These are phyloP conservation scores for Lagopus muta DNA, from an alignment of 2,113 vertebrate genomes.

Conservation along the genomic window DNA sequence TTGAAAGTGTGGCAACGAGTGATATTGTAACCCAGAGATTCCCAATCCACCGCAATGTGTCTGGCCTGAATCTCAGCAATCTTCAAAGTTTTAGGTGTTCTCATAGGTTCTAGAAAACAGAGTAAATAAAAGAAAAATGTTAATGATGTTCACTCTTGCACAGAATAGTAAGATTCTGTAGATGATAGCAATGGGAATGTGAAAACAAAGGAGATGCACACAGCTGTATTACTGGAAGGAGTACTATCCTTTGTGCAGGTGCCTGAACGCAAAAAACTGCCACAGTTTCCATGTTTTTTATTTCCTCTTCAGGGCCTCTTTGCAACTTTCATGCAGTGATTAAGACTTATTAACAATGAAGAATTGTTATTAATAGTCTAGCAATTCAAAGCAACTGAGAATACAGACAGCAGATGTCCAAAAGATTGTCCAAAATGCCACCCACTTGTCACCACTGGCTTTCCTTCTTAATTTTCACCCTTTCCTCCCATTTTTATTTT, in stretches of 20 bases:
- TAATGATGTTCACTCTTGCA: not conserved
- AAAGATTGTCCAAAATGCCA: slow-evolving; percentile 52
- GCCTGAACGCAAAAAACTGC: not conserved
- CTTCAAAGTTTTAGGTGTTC: slow-evolving; percentile 95
- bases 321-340: not conserved
- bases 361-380: slow-evolving; percentile 34
- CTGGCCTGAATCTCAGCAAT: slow-evolving; percentile 95
- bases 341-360: slow-evolving; percentile 23
- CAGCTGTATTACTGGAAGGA: not conserved
- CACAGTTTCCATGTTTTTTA: not conserved
- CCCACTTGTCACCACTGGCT: slow-evolving; percentile 26
- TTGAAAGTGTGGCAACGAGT: slow-evolving; percentile 99
- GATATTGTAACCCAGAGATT: slow-evolving; percentile 98
- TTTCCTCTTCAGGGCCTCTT: not conserved
- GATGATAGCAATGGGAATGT: not conserved
- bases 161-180: not conserved
- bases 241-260: not conserved
- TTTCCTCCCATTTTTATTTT: slow-evolving; percentile 6
- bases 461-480: not conserved
- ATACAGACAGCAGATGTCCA: slow-evolving; percentile 38
- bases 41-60: slow-evolving; percentile 96
- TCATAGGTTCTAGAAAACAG: slow-evolving; percentile 90
- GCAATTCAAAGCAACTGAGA: slow-evolving; percentile 1
- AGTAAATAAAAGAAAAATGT: not conserved
- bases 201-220: not conserved